Evolutionary conservation across 2,797 vertebrate species (phyloP).

Genomic region (Pelochelys cantorii): DNA sequence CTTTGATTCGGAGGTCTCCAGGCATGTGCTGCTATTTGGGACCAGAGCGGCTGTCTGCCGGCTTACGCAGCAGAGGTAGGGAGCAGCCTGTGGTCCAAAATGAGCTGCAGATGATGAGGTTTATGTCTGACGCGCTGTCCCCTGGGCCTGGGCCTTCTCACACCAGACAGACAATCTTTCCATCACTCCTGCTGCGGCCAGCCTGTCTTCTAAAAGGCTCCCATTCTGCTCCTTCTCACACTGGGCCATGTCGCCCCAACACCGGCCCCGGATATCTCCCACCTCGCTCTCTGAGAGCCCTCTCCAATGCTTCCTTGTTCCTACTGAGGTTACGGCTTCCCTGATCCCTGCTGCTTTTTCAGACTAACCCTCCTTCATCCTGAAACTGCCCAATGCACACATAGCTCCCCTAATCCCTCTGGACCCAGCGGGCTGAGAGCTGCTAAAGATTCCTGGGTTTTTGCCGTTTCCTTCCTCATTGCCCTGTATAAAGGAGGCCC

Average conservation of each 20-base stretch:
- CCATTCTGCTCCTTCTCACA: not conserved
- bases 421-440: not conserved
- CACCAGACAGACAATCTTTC: no score
- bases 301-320: not conserved
- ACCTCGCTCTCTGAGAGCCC: accelerated
- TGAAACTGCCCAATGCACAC: no score
- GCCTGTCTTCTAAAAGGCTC: not conserved
- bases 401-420: not conserved
- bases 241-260: not conserved
- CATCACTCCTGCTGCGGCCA: not conserved
- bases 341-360: not conserved
- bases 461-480: not conserved
- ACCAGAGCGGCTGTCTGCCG: not conserved
- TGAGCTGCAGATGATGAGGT: not conserved
- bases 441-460: not conserved
- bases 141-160: not conserved
- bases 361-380: not conserved
- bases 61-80: not conserved
- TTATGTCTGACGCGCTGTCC: not conserved
- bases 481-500: not conserved
- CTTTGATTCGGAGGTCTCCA: conserved; percentile 42
- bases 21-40: conserved; percentile 33
- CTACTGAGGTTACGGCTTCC: not conserved
- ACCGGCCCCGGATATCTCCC: not conserved
- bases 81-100: conserved; percentile 8